Evolutionary conservation across 64 coral and sea anemone genomes (phyloP), one percentile per base, ranked within the genome.

Genomic region (Astreopora myriophthalma): DNA sequence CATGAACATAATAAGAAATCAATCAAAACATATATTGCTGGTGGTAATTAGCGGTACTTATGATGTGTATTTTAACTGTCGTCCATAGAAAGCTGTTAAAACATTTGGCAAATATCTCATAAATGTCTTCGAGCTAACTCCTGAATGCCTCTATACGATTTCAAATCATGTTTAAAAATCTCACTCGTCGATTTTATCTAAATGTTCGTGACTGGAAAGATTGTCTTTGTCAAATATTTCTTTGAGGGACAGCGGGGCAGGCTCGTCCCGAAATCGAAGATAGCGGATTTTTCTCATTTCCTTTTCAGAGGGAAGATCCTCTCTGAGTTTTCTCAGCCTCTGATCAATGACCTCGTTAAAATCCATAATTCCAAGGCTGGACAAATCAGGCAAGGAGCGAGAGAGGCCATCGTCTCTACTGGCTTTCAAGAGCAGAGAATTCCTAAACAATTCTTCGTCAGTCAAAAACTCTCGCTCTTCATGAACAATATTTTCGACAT

Each of bases 341-440:
- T 90, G 89, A 63, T 96, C 95, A 42, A 96, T 96, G 57, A 96
- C 95, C 6, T 96, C 92, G 67, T 96, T 96, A 58, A 94, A 96
- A 52, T 96, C 95, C 95, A 96, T 94, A 30, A 96, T 94, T 31
- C 95, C 95, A 13, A 96, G 32, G 46, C 82, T 94, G 8, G 95
- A 64, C 22, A 96, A 83, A 42, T 96, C 95, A 8, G 95, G 95
- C 66, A 88, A 48, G 34, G 80, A 90, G 5, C 67, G 22, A 1
- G 90, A 74, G 0, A 90, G 3, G 26, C 29, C 81, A 37, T 88
- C 73, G 7, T 94, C 86, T 64, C 80, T 74, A 36, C 71, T 70
- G 34, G 80, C 92, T 30, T 90, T 96, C 20, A 92, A 13, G 13
- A 96, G 58, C 13, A 94, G 84, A 20, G 95, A 96, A 48, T 94